A percentile compares a stretch with the other conserved stretches of the same genome.
Conservation (phyloP, 2,888 invertebrate species). For the Homarus gammarus region DNA sequence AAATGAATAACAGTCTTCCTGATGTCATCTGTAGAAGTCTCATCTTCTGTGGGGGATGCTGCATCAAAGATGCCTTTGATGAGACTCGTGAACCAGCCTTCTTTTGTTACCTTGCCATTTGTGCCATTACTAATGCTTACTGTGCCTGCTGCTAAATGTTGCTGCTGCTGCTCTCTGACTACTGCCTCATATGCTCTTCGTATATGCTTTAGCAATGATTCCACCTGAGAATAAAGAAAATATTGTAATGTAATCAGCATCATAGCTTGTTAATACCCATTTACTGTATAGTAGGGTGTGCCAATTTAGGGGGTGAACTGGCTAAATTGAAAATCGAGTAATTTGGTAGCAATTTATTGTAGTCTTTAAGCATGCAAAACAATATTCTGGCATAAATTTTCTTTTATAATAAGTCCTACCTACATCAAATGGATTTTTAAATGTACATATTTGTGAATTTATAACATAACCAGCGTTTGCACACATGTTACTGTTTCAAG, state of each 20-base stretch:
- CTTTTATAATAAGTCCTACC: too few relatives aligned
- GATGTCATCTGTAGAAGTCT: conserved; percentile 44
- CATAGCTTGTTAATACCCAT: background rate
- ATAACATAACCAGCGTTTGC: too few relatives aligned
- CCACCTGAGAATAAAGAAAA: conserved; percentile 21
- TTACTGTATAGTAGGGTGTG: too few relatives aligned
- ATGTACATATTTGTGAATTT: too few relatives aligned
- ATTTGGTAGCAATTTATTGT: too few relatives aligned
- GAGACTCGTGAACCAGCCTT: conserved; percentile 28
- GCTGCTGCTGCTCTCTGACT: conserved; percentile 47
- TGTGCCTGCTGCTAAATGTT: background rate
- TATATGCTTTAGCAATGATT: conserved; percentile 50
- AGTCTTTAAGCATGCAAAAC: too few relatives aligned
- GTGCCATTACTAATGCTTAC: background rate
- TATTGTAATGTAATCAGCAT: background rate
- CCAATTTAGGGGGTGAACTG: too few relatives aligned
- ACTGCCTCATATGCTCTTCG: conserved; percentile 47
- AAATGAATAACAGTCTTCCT: conserved; percentile 53
- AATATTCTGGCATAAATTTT: too few relatives aligned
- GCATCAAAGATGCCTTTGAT: conserved; percentile 40
- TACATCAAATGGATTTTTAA: too few relatives aligned
- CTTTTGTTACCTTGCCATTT: conserved; percentile 1
- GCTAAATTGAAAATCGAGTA: too few relatives aligned
- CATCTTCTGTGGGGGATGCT: conserved; percentile 35
- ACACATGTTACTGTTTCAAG: too few relatives aligned